Evolutionary conservation across 2,888 invertebrate species (phyloP).

Genomic region (Tetheella fluctuosa): DNA sequence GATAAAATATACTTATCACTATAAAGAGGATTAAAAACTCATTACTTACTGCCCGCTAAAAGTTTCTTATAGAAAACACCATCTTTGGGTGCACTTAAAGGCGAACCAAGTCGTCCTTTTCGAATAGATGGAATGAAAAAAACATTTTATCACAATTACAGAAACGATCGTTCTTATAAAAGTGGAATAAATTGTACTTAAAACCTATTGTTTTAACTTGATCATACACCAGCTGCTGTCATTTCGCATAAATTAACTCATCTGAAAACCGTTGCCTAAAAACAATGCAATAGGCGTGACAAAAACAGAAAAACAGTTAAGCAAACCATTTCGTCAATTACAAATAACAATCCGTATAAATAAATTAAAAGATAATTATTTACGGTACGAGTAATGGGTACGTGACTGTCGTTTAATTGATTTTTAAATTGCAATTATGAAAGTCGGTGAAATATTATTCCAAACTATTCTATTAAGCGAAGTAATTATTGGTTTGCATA

Average conservation of each 20-base stretch:
- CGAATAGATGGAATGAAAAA: no score
- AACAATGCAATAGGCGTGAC: neutral
- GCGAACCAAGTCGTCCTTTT: no score
- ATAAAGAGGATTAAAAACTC: no score
- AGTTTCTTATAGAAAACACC: no score
- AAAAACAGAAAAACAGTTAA: neutral
- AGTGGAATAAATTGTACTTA: no score
- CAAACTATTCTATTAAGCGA: neutral
- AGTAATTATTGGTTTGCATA: neutral
- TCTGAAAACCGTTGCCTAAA: neutral
- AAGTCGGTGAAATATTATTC: neutral
- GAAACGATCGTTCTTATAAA: no score
- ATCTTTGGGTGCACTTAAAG: no score
- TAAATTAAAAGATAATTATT: slow-evolving; percentile 8
- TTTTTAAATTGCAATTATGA: slow-evolving; percentile 4
- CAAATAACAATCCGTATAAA: slow-evolving; percentile 10
- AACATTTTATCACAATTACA: no score
- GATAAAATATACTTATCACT: no score
- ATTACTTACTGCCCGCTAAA: no score
- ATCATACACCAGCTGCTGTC: no score
- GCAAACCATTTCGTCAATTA: slow-evolving; percentile 3
- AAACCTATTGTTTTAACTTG: no score
- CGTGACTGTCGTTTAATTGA: slow-evolving; percentile 10
- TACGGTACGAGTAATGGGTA: slow-evolving; percentile 10
- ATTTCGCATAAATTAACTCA: neutral